phyloP scores from a whole-genome alignment of 2,888 invertebrate genomes.

The Callosobruchus maculatus region DNA sequence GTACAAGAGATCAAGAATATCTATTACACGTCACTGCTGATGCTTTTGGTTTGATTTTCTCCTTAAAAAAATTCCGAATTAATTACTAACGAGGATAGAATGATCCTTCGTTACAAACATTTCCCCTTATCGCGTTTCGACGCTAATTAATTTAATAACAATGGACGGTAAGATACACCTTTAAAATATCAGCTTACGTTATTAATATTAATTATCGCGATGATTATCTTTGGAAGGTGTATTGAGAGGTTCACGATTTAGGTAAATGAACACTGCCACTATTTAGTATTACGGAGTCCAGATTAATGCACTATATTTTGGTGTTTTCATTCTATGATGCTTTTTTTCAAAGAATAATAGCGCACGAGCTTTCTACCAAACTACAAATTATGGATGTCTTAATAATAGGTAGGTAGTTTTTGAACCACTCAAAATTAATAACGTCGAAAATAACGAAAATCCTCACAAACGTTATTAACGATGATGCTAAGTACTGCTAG shows the following conservation, averaged over 20 bases:
- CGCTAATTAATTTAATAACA: neutral
- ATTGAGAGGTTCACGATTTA: neutral
- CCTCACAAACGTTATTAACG: too few relatives aligned
- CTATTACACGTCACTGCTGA: neutral
- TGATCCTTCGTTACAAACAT: neutral
- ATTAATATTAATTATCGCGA: neutral
- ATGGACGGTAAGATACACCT: neutral
- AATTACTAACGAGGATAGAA: neutral
- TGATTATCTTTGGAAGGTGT: neutral
- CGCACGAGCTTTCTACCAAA: too few relatives aligned
- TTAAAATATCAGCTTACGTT: neutral
- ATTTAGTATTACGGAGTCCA: too few relatives aligned
- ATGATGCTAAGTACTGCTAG: too few relatives aligned
- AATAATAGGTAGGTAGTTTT: too few relatives aligned
- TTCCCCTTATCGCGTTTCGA: neutral
- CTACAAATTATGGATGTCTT: too few relatives aligned
- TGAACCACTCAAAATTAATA: too few relatives aligned
- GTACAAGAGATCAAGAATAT: too few relatives aligned
- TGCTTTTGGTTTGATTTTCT: neutral
- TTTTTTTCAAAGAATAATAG: too few relatives aligned
- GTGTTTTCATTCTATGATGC: too few relatives aligned
- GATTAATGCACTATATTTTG: too few relatives aligned
- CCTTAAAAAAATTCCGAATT: neutral
- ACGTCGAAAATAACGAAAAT: too few relatives aligned
- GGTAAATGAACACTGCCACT: neutral